These are phyloP conservation scores for Nineta flava DNA, from an alignment of 2,888 invertebrate species.

Conservation along the genomic window DNA sequence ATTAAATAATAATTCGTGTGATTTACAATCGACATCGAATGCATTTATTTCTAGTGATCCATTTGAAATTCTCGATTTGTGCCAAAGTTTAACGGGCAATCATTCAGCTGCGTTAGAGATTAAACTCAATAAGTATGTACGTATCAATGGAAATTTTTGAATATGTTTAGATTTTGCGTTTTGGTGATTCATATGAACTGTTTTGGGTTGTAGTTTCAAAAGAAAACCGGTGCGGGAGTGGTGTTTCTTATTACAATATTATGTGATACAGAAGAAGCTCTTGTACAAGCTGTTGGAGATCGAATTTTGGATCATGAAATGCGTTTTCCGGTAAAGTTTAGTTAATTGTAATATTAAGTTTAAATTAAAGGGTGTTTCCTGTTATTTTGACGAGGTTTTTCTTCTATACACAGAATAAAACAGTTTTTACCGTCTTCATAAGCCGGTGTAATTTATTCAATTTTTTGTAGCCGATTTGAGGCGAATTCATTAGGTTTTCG, in stretches of 20 bases:
- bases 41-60: neutral
- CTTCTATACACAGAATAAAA: no score
- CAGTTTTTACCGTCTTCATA: no score
- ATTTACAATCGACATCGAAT: no score
- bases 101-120: constrained; percentile 34
- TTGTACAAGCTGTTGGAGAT: constrained; percentile 39
- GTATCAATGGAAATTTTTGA: constrained; percentile 15
- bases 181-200: neutral
- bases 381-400: no score
- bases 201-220: constrained; percentile 22
- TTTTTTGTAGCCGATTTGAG: no score
- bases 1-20: no score
- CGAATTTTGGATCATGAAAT: constrained; percentile 31
- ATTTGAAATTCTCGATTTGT: neutral
- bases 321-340: constrained; percentile 24
- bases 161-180: neutral
- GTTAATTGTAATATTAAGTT: constrained; percentile 23
- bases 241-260: constrained; percentile 37
- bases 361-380: constrained; percentile 19
- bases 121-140: constrained; percentile 43
- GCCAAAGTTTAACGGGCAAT: constrained; percentile 32
- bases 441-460: no score
- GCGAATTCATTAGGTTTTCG: no score
- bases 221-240: constrained; percentile 32
- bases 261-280: constrained; percentile 37